Evolutionary conservation across 2,888 invertebrate genomes (phyloP).

Genomic region (Automeris io): DNA sequence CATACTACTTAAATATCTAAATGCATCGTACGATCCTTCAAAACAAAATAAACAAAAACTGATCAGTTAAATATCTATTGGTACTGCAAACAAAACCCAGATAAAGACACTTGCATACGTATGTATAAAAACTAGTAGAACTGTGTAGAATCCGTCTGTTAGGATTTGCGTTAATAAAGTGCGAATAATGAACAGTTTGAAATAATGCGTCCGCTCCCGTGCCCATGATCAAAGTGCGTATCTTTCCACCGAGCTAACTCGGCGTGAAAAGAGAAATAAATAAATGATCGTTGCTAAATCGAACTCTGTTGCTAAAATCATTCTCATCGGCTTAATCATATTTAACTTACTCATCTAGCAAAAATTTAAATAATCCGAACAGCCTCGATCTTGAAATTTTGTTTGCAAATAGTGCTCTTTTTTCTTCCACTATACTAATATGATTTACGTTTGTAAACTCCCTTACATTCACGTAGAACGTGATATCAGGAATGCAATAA

Average conservation of each 20-base stretch:
- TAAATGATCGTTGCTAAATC: background rate
- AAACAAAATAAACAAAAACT: too few species aligned
- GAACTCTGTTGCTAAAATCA: background rate
- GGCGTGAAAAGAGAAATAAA: background rate
- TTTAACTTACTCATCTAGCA: background rate
- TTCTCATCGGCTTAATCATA: constrained; percentile 1
- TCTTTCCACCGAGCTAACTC: background rate
- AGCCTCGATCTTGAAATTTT: constrained; percentile 3
- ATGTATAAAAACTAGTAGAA: too few species aligned
- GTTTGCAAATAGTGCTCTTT: background rate
- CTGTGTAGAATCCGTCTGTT: too few species aligned
- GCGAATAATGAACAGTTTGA: background rate
- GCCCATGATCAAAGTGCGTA: background rate
- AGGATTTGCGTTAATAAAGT: background rate
- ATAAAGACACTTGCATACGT: too few species aligned
- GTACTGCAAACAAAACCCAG: too few species aligned
- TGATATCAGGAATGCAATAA: constrained; percentile 3
- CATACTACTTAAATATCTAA: too few species aligned
- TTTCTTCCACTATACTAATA: background rate
- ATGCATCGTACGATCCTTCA: too few species aligned
- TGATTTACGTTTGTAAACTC: constrained; percentile 1
- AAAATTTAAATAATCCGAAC: constrained; percentile 1
- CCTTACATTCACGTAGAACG: background rate
- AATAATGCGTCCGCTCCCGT: background rate
- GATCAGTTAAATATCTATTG: too few species aligned